These are phyloP conservation scores for Geotrypetes seraphini DNA, from an alignment of 2,797 vertebrate species.

Conservation along the genomic window DNA sequence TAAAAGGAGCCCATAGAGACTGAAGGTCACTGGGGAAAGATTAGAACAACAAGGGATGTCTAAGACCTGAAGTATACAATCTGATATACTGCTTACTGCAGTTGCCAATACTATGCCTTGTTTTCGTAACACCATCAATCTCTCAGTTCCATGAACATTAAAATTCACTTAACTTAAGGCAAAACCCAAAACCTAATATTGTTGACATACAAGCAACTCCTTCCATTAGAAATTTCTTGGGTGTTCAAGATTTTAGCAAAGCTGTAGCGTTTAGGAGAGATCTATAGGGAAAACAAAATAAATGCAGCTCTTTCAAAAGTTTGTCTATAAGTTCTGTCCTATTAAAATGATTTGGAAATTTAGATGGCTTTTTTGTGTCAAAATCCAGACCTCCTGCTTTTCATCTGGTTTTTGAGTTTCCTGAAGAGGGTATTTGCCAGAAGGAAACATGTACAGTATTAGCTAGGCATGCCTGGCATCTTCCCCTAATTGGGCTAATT, in stretches of 20 bases:
- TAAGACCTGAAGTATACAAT: no score
- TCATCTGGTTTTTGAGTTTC: not conserved
- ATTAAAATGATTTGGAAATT: not conserved
- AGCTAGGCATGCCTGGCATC: not conserved
- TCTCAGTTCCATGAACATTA: no score
- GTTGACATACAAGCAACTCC: no score
- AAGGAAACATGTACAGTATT: not conserved
- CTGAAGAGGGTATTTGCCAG: rapidly evolving
- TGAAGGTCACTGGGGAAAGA: no score
- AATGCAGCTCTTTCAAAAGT: not conserved
- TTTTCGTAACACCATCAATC: no score
- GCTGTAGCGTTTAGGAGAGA: rapidly evolving
- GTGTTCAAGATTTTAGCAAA: not conserved
- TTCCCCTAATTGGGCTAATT: not conserved
- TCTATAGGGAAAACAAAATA: not conserved
- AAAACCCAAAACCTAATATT: no score
- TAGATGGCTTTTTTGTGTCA: rapidly evolving
- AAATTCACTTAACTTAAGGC: no score
- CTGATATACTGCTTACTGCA: no score
- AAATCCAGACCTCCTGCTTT: not conserved
- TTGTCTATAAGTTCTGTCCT: rapidly evolving
- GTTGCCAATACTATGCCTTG: no score
- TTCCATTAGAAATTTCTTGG: no score
- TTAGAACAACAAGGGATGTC: not conserved
- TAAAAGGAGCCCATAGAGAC: no score